Percentiles rank a stretch among this genome's conserved stretches.
Conservation (phyloP, 2,113 vertebrate species). For the Neofelis nebulosa region DNA sequence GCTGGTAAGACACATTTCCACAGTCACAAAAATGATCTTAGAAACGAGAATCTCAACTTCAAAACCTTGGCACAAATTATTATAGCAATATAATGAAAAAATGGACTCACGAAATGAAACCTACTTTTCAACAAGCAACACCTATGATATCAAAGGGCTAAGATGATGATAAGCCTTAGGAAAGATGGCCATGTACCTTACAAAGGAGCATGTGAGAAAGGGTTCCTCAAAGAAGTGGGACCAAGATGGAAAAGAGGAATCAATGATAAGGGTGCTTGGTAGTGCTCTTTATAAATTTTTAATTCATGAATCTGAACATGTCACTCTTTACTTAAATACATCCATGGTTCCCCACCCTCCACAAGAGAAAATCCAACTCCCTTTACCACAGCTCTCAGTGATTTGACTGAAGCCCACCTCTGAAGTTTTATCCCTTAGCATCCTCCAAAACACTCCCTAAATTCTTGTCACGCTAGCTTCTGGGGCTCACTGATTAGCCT, state of each 20-base stretch:
- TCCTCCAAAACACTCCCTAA: neutral
- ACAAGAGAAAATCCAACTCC: neutral
- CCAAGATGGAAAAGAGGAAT: neutral
- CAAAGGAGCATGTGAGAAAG: neutral
- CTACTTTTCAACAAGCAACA: neutral
- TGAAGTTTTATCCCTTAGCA: neutral
- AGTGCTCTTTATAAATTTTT: neutral
- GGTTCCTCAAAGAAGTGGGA: neutral
- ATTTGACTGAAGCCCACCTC: neutral
- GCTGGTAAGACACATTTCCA: neutral
- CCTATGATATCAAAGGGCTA: neutral
- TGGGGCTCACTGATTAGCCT: neutral
- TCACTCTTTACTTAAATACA: neutral
- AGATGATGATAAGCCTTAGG: neutral
- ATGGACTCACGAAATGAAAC: neutral
- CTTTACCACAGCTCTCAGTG: neutral
- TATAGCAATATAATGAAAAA: neutral
- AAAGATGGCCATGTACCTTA: neutral
- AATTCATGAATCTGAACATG: neutral
- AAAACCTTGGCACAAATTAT: slow-evolving; percentile 19
- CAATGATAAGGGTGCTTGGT: neutral
- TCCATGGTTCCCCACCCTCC: neutral
- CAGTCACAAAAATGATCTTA: slow-evolving; percentile 17
- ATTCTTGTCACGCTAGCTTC: neutral
- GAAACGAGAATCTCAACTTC: neutral